Evolutionary conservation across 2,888 invertebrate species (phyloP).

Genomic region (Phengaris arion): DNA sequence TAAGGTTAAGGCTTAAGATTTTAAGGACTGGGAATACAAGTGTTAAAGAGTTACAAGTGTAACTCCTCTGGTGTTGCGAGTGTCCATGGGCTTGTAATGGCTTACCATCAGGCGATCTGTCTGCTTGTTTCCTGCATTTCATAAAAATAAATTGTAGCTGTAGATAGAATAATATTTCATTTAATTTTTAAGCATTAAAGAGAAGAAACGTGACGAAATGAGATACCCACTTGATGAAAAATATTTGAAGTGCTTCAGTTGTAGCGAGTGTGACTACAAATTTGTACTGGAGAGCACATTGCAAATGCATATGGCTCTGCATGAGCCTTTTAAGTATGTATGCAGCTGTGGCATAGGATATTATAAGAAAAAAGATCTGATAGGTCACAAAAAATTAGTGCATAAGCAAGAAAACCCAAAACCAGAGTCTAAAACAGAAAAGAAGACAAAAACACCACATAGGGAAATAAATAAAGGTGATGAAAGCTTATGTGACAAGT

Average conservation of each 20-base stretch:
- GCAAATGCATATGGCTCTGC: conserved; percentile 45
- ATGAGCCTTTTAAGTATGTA: conserved; percentile 46
- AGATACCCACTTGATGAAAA: conserved; percentile 26
- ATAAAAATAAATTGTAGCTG: too few species aligned
- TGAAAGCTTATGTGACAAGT: background rate
- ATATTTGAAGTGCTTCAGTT: conserved; percentile 38
- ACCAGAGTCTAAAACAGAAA: conserved; percentile 25
- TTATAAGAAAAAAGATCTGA: conserved; percentile 44
- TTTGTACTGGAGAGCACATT: conserved; percentile 47
- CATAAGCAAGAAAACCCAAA: conserved; percentile 21
- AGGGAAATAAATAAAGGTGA: background rate
- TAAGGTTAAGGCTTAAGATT: too few species aligned
- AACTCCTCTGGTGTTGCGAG: too few species aligned
- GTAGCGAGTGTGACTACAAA: conserved; percentile 43
- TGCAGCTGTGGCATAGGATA: conserved; percentile 56
- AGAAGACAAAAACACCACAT: background rate
- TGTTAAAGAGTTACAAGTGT: too few species aligned
- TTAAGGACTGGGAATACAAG: too few species aligned
- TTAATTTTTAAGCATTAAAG: conserved; percentile 32
- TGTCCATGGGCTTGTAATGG: too few species aligned
- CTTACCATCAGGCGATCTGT: too few species aligned
- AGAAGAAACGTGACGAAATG: conserved; percentile 19
- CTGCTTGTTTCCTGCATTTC: too few species aligned
- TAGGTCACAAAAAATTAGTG: conserved; percentile 44
- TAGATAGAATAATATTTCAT: background rate